Evolutionary conservation across 2,888 invertebrate species (phyloP), one percentile per base, ranked within the genome.

Genomic region (Phania funesta): DNA sequence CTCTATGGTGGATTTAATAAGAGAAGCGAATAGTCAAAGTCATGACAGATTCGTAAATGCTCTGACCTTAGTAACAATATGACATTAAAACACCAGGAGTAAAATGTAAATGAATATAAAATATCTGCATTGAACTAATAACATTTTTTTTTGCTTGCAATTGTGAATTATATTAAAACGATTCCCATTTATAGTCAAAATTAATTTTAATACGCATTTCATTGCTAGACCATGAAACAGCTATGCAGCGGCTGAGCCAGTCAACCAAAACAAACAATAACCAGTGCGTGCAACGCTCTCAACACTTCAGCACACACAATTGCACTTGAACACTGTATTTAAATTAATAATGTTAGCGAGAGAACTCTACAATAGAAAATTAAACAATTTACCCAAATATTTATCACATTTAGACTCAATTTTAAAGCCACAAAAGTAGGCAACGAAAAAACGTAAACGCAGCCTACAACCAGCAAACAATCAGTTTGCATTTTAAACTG

Each of bases 291-390:
- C 56, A 35, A 64, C 35, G 38, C 24, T 35, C 16, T 41, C 50
- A 50, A 26, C 60, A 41, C 54, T 44, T 67, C 1, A 24, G 16
- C 32, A 29, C 22, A 16, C 48, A 20, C 24, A 52, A 62, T 62
- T 26, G 22, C 50, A 50, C 44, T 41, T 41, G 54, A 58, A 50
- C 50, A 58, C 64, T 58, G 65, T 65, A 78, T 79, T 79, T 79
- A 73, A 79, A 79, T 79, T 79, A 79, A 79, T 79, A 52, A 52
- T 79, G 65, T 73, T 70, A 62, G 70, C 62, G 46, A 26, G 50
- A 52, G 58, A 78, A 48, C 50, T 54, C 65, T 71, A 65, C 50
- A 58, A 65, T 32, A 46, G 50, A 64, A 65, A 73, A 65, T 73
- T 65, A 73, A 67, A 79, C 71, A 79, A 73, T 79, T 73, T 73